Evolutionary conservation across 2,888 invertebrate genomes (phyloP).

Genomic region (Drosophila niveifrons): DNA sequence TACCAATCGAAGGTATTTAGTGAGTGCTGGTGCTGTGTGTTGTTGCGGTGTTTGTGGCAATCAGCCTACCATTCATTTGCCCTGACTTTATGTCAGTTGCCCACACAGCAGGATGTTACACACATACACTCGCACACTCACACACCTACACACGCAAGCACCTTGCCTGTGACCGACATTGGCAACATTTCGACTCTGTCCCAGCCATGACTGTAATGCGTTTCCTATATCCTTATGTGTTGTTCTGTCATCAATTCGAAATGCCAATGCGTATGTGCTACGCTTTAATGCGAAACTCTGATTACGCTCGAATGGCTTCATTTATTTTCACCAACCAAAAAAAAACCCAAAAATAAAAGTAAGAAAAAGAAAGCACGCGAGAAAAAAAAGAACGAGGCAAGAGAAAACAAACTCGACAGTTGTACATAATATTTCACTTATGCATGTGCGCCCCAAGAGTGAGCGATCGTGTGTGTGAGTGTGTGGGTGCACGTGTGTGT

Average conservation of each 20-base stretch:
- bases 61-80: slow-evolving; percentile 35
- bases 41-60: slow-evolving; percentile 35
- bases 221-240: slow-evolving; percentile 38
- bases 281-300: slow-evolving; percentile 77
- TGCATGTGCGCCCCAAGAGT: slow-evolving; percentile 63
- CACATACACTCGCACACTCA: neutral
- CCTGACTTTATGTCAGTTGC: slow-evolving; percentile 26
- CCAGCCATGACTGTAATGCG: slow-evolving; percentile 22
- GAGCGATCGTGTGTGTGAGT: slow-evolving; percentile 9
- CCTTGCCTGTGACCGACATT: neutral
- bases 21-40: slow-evolving; percentile 12
- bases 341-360: slow-evolving; percentile 13
- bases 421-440: slow-evolving; percentile 81
- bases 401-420: slow-evolving; percentile 75
- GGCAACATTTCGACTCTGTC: neutral
- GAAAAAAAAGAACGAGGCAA: slow-evolving; percentile 40
- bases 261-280: slow-evolving; percentile 65
- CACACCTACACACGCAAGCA: slow-evolving; percentile 11
- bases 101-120: slow-evolving; percentile 8
- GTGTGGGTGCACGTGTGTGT: slow-evolving; percentile 20
- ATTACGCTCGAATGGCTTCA: slow-evolving; percentile 80
- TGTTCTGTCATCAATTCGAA: slow-evolving; percentile 64
- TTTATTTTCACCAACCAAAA: slow-evolving; percentile 63
- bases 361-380: slow-evolving; percentile 35
- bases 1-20: slow-evolving; percentile 42